phyloP scores from a whole-genome alignment of 2,113 vertebrate species.

The Choloepus hoffmanni region DNA sequence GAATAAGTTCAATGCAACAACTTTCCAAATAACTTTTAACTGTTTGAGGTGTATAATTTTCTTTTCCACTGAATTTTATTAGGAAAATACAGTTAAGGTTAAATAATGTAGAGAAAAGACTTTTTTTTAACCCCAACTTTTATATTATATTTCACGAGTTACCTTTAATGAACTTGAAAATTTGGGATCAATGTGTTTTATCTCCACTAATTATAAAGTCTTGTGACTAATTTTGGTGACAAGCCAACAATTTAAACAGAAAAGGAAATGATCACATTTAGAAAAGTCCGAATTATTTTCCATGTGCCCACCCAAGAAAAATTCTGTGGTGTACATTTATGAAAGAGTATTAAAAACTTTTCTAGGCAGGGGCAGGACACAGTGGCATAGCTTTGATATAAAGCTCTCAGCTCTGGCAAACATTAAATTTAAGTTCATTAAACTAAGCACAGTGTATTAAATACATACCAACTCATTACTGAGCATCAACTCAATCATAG shows the following conservation, averaged over 20 bases:
- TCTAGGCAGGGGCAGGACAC: conserved; percentile 36
- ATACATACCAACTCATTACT: conserved; percentile 77
- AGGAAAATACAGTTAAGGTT: neutral
- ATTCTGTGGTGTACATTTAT: neutral
- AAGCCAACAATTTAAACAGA: neutral
- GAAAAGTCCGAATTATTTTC: conserved; percentile 46
- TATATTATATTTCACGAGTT: neutral
- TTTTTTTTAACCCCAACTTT: neutral
- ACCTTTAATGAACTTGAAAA: neutral
- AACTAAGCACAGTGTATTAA: conserved; percentile 73
- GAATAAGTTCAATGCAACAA: neutral
- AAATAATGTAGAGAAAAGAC: neutral
- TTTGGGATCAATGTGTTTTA: neutral
- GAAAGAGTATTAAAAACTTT: conserved; percentile 36
- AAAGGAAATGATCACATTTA: neutral
- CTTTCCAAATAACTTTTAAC: neutral
- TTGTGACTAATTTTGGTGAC: neutral
- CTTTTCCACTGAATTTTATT: neutral
- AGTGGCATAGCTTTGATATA: conserved; percentile 69
- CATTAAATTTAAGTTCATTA: conserved; percentile 79
- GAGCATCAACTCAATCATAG: conserved; percentile 73
- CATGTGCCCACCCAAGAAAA: neutral
- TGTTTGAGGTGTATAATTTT: neutral
- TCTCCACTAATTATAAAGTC: neutral
- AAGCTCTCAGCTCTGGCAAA: conserved; percentile 51